phyloP scores from a whole-genome alignment of 2,797 vertebrate genomes.

The Pantherophis alleghaniensis region DNA sequence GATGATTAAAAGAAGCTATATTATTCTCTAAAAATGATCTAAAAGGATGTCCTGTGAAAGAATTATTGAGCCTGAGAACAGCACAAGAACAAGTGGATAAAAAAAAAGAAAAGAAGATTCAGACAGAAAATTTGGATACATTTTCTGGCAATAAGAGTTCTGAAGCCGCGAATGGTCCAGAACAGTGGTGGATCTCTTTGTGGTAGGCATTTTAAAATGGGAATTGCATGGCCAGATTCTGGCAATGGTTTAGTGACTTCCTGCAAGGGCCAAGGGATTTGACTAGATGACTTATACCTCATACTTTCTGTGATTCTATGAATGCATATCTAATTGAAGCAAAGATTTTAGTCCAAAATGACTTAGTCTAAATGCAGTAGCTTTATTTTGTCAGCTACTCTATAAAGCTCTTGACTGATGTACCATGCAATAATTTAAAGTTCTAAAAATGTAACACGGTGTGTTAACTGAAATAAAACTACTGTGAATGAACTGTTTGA shows the following conservation, averaged over 20 bases:
- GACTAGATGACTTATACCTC: not conserved
- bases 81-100: not conserved
- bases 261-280: not conserved
- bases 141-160: not conserved
- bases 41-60: not conserved
- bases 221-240: not conserved
- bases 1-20: not conserved
- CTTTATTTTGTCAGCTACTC: constrained; percentile 31
- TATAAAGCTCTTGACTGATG: constrained; percentile 14
- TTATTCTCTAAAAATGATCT: not conserved
- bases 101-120: not conserved
- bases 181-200: not conserved
- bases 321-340: not conserved
- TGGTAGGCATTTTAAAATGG: not conserved
- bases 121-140: not conserved
- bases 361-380: constrained; percentile 9
- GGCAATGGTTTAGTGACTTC: not conserved
- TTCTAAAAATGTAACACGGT: constrained; percentile 33
- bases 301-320: not conserved
- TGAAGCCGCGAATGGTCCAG: not conserved
- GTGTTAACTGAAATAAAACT: not conserved
- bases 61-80: not conserved
- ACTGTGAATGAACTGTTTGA: not conserved
- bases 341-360: not conserved
- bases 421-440: constrained; percentile 25